phyloP scores from a whole-genome alignment of 1,140 invertebrate species.

The Metopolophium dirhodum region DNA sequence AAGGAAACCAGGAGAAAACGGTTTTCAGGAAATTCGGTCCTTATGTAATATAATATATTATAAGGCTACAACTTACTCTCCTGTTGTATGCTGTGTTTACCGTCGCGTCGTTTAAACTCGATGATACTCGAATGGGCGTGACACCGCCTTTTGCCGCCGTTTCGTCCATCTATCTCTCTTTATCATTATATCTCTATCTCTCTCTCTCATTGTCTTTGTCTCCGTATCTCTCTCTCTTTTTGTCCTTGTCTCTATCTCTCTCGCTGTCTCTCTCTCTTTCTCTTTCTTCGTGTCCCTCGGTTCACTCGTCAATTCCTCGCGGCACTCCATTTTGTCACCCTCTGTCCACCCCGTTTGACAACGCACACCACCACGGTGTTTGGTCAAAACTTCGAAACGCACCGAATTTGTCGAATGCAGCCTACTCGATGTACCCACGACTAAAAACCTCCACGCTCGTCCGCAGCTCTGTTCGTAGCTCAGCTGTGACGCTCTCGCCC shows the following conservation, averaged over 20 bases:
- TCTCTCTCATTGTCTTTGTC: not conserved
- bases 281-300: not conserved
- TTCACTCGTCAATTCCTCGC: not conserved
- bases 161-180: not conserved
- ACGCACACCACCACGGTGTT: not conserved
- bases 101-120: not conserved
- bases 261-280: not conserved
- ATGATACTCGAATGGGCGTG: not conserved
- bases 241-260: too few relatives aligned
- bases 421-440: too few relatives aligned
- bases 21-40: not conserved
- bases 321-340: not conserved
- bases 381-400: not conserved
- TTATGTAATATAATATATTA: constrained; percentile 7
- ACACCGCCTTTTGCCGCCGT: not conserved
- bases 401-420: not conserved
- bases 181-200: too few relatives aligned
- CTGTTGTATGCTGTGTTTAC: not conserved
- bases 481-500: not conserved
- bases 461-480: not conserved
- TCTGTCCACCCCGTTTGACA: not conserved
- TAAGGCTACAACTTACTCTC: not conserved
- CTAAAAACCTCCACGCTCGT: not conserved
- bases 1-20: not conserved
- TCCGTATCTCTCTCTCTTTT: not conserved